Evolutionary conservation across 2,888 invertebrate species (phyloP), one percentile per base, ranked within the genome.

Genomic region (Hermaeophaga mercurialis): DNA sequence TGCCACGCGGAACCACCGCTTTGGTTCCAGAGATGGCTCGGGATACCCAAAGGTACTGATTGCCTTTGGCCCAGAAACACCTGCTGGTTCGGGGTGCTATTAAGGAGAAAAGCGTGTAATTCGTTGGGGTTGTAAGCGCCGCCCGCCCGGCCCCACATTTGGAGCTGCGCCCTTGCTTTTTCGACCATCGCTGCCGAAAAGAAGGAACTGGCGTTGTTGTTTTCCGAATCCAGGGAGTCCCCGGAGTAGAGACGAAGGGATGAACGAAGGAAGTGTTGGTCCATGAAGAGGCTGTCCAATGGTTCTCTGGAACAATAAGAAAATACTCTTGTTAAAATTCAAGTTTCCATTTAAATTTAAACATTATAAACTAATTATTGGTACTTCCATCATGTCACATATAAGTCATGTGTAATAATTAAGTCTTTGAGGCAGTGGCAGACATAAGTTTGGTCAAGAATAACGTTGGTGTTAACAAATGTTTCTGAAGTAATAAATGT

Each of bases 211-310:
- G 77, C 75, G 69, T 79, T 79, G 66, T 78, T 78, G 66, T 78
- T 77, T 61, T 79, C 80, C 14, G 79, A 80, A 70, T 77, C 84
- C 71, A 77, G 79, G 44, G 80, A 77, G 64, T 83, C 83, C 49
- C 85, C 84, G 4, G 87, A 77, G 71, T 83, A 84, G 3, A 84
- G 79, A 19, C 84, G 78, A 33, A 81, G 72, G 1, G 84, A 80
- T 2, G 83, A 82, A 33, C 85, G 84, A 9, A 89, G 80, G 70
- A 89, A 81, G 71, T 89, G 89, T 72, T 90, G 89, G 71, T 90
- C 89, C 83, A 89, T 87, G 74, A 90, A 80, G 80, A 90, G 84
- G 69, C 85, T 80, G 78, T 90, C 90, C 87, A 90, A 89, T 31
- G 89, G 89, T 73, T 91, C 90, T 79, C 79, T 79, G 76, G 19